Evolutionary conservation across 2,113 vertebrate species (phyloP).

Genomic region (Pitta sordida): DNA sequence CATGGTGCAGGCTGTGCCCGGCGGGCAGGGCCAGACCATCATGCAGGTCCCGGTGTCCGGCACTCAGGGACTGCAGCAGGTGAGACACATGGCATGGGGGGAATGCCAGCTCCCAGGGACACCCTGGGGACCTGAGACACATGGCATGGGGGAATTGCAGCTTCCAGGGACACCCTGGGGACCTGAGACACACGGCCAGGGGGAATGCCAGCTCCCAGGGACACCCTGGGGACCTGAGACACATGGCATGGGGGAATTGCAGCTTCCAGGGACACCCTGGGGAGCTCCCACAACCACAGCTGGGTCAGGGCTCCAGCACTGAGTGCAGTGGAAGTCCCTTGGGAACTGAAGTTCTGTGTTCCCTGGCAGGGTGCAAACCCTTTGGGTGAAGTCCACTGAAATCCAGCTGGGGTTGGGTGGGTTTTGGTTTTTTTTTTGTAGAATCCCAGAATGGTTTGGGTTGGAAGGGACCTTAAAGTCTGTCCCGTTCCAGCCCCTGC

Average conservation of each 20-base stretch:
- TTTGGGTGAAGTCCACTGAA: neutral
- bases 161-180: no score
- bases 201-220: no score
- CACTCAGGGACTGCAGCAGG: slow-evolving; percentile 95
- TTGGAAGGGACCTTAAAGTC: neutral
- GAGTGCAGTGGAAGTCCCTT: fast-evolving
- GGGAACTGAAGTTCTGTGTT: fast-evolving
- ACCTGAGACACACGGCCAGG: no score
- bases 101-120: no score
- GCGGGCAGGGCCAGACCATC: slow-evolving; percentile 95
- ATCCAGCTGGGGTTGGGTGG: neutral
- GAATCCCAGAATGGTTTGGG: fast-evolving
- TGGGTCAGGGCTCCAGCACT: no score
- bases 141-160: no score
- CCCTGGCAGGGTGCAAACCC: neutral
- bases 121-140: no score
- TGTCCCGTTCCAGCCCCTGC: neutral
- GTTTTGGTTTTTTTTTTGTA: neutral
- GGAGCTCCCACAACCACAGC: no score
- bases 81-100: no score
- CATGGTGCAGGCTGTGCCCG: slow-evolving; percentile 98
- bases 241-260: no score
- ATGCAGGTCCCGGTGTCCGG: slow-evolving; percentile 97
- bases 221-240: no score
- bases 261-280: no score